Evolutionary conservation across 2,113 vertebrate species (phyloP).

Genomic region (Dascyllus trimaculatus): DNA sequence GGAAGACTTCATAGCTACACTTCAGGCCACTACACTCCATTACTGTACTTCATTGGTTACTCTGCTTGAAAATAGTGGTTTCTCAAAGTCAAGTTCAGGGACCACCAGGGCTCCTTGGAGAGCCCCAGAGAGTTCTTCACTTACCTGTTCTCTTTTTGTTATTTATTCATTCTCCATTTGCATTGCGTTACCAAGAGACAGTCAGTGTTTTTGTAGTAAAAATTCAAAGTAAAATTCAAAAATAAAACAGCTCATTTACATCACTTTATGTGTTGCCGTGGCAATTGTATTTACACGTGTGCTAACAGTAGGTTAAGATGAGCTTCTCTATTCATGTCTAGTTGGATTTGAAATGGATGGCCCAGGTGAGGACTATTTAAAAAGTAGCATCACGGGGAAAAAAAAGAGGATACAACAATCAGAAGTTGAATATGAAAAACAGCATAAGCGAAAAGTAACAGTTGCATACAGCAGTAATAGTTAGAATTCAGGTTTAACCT

Average conservation of each 20-base stretch:
- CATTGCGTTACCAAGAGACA: neutral
- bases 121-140: conserved; percentile 24
- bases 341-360: neutral
- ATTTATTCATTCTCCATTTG: neutral
- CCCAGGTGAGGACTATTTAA: neutral
- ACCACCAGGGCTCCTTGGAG: conserved; percentile 59
- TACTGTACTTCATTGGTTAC: conserved; percentile 72
- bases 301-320: neutral
- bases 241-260: neutral
- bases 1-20: conserved; percentile 74
- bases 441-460: neutral
- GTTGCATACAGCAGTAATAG: neutral
- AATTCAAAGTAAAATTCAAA: neutral
- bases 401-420: too few relatives aligned
- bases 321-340: neutral
- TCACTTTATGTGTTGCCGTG: too few relatives aligned
- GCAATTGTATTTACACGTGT: too few relatives aligned
- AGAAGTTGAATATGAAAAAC: too few relatives aligned
- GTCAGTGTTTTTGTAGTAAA: too few relatives aligned
- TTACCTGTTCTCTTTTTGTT: conserved; percentile 39
- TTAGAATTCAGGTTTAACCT: neutral
- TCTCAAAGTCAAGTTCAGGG: conserved; percentile 69
- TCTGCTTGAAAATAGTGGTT: conserved; percentile 53
- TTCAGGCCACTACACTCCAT: conserved; percentile 74
- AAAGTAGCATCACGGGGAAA: too few relatives aligned